phyloP scores from a whole-genome alignment of 2,797 vertebrate species.

The Takifugu ocellatus region DNA sequence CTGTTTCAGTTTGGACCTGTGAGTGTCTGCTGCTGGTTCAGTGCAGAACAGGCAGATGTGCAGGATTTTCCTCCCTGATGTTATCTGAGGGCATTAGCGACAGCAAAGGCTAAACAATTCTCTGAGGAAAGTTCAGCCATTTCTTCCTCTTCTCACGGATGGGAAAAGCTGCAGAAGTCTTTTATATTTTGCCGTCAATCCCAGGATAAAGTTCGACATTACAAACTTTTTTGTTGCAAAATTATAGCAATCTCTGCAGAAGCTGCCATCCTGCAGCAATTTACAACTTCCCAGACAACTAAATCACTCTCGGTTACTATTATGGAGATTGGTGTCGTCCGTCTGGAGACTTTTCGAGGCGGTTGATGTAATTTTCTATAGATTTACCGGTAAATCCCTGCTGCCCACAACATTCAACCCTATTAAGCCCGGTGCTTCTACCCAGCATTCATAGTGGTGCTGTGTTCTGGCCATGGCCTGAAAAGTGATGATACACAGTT shows the following conservation, averaged over 20 bases:
- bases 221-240: too few species aligned
- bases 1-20: too few species aligned
- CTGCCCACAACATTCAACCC: not conserved
- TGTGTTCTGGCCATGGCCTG: slow-evolving; percentile 47
- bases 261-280: not conserved
- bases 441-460: slow-evolving; percentile 31
- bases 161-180: not conserved
- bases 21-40: too few species aligned
- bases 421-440: slow-evolving; percentile 28
- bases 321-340: too few species aligned
- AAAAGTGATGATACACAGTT: slow-evolving; percentile 60
- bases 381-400: slow-evolving; percentile 15
- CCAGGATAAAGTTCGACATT: not conserved
- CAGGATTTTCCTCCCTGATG: too few species aligned
- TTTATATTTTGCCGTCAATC: not conserved
- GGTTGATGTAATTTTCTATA: not conserved
- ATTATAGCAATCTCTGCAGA: too few species aligned
- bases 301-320: not conserved
- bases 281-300: not conserved
- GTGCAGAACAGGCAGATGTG: too few species aligned
- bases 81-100: too few species aligned
- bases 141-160: not conserved
- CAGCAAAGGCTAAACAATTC: too few species aligned
- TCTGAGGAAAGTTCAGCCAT: too few species aligned
- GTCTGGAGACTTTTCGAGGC: not conserved